Conservation (phyloP, 2,888 invertebrate genomes). For the Diplazon laetatorius region DNA sequence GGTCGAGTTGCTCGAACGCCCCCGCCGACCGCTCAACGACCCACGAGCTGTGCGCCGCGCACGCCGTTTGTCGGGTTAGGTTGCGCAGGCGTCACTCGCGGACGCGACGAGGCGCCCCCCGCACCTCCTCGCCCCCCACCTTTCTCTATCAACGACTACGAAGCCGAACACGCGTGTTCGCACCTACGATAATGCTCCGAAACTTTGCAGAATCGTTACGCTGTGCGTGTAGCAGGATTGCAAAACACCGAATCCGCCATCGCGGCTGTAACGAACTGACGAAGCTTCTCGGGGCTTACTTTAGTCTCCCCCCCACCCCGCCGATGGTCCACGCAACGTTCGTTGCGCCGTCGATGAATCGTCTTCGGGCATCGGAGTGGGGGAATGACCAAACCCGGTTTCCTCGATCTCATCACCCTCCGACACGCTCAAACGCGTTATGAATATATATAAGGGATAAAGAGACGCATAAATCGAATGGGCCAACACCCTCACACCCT, state of each 20-base stretch:
- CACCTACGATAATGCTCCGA: constrained; percentile 14
- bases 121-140: not conserved
- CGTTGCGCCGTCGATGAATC: constrained; percentile 28
- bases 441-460: not conserved
- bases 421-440: constrained; percentile 19
- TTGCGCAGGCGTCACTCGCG: constrained; percentile 45
- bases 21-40: constrained; percentile 55
- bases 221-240: constrained; percentile 6
- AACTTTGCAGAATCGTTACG: too few species aligned
- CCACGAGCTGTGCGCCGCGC: constrained; percentile 46
- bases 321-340: not conserved
- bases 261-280: constrained; percentile 29
- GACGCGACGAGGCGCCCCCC: constrained; percentile 25
- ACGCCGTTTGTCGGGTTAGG: constrained; percentile 16
- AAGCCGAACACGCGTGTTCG: not conserved
- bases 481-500: too few species aligned
- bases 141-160: not conserved
- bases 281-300: not conserved
- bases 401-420: constrained; percentile 20
- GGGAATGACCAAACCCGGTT: constrained; percentile 42
- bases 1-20: constrained; percentile 63
- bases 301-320: not conserved
- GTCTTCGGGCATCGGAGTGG: constrained; percentile 12
- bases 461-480: not conserved
- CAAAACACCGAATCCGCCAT: not conserved